Percentiles rank a stretch among this genome's conserved stretches.
Conservation (phyloP, 2,113 vertebrate species). For the cattle (Bos taurus) region ARS-UCD2.0 NC_037330.1:115382001-115382500, state of each 20-base stretch:
- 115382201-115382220: background rate
- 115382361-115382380: background rate
- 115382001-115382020: background rate
- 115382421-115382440: background rate
- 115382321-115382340: fast-evolving
- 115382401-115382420: too few relatives aligned
- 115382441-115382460: too few relatives aligned
- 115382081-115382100: background rate
- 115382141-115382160: background rate
- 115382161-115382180: background rate
- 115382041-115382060: background rate
- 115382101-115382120: background rate
- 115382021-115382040: background rate
- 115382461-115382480: background rate
- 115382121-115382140: background rate
- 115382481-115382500: background rate
- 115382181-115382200: background rate
- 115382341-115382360: fast-evolving
- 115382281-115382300: too few relatives aligned
- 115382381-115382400: background rate
- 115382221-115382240: fast-evolving
- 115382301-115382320: fast-evolving
- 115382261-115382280: background rate
- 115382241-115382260: background rate
- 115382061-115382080: background rate